Evolutionary conservation across 2,797 vertebrate genomes (phyloP), one percentile per base, ranked within the genome.

Genomic region (Mormyrops attenuatus): DNA sequence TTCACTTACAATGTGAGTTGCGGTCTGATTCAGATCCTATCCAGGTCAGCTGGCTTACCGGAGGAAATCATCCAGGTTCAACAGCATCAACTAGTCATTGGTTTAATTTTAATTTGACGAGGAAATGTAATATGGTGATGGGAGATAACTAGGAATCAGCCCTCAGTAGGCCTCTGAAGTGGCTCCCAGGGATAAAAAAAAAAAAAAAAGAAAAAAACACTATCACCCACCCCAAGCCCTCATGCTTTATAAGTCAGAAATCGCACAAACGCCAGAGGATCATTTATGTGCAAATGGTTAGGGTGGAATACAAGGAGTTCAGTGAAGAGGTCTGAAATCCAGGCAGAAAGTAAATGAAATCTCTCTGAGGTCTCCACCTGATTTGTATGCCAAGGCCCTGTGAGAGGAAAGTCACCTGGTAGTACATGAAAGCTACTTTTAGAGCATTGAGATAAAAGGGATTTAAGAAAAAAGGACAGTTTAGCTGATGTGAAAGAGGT

Each of bases 401-500:
- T 0, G 73, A 80, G 34, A n/a, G 20, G 73, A 47, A 80, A 41
- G 73, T 80, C 73, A 80, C 73, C 73, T 80, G 73, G 73, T 80
- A 47, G 38, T 8, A 80, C 38, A 80, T 47, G 73, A 80, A 47
- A 80, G 73, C 38, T 80, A 80, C 73, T 80, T 47, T 41, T 80
- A 80, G 2, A 80, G 41, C 38, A 9, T 44, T 20, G 73, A 41
- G 73, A 80, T 80, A 41, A 80, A 80, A 47, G 17, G 73, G 73
- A 47, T 80, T 80, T 80, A 80, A 80, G 73, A 80, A 80, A 80
- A 47, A 80, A 41, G 73, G 73, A 80, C 73, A 41, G 38, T 47
- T 80, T 80, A 47, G 73, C 73, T 80, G 73, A 80, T 80, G 20
- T 80, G 73, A 80, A 47, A 80, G 41, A 80, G 73, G 73, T 80